These are phyloP conservation scores for Toxotes lorentzi DNA, from an alignment of 2,797 vertebrate genomes.

Conservation along the genomic window DNA sequence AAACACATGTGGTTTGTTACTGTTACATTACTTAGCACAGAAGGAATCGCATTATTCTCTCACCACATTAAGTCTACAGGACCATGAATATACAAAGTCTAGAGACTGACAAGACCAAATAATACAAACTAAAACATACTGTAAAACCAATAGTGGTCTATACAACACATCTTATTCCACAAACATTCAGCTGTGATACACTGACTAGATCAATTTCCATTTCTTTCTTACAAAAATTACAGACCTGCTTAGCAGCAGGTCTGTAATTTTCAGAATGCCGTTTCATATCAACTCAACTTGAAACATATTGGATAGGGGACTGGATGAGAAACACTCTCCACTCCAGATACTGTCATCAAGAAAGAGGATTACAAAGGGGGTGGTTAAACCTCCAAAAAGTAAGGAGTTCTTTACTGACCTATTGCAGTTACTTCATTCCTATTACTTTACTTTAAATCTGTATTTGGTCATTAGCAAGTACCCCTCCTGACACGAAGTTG, in stretches of 20 bases:
- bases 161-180: neutral
- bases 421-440: conserved; percentile 12
- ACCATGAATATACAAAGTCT: neutral
- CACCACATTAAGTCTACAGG: neutral
- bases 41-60: neutral
- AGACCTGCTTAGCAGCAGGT: conserved; percentile 8
- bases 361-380: neutral
- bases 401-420: neutral
- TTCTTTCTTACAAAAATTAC: too few species aligned
- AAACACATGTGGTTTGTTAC: neutral
- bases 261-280: conserved; percentile 5
- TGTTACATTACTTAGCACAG: neutral
- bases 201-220: neutral
- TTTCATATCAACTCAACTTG: neutral
- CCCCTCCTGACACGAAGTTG: conserved; percentile 24
- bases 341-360: neutral
- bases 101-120: neutral
- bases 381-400: neutral
- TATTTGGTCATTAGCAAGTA: conserved; percentile 36
- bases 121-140: neutral
- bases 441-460: conserved; percentile 27
- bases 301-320: neutral
- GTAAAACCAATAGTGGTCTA: neutral
- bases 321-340: neutral
- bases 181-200: neutral